Percentiles rank a stretch among this genome's conserved stretches.
These are phyloP conservation scores for Origma solitaria DNA, from an alignment of 2,113 vertebrate species.

Conservation along the genomic window DNA sequence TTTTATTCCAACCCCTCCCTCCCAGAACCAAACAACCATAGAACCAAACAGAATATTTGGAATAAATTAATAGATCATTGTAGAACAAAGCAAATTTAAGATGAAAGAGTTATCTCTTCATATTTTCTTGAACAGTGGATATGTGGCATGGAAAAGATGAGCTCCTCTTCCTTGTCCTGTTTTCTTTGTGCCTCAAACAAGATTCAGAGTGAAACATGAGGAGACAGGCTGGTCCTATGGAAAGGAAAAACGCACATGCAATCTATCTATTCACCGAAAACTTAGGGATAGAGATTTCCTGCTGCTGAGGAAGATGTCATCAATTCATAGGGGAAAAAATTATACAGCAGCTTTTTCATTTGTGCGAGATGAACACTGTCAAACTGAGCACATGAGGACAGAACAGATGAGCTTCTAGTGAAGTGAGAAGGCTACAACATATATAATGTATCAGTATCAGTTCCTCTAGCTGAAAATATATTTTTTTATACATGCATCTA, in stretches of 20 bases:
- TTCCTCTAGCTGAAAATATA: neutral
- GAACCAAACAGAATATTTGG: neutral
- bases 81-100: neutral
- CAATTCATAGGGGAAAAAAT: neutral
- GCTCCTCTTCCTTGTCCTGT: neutral
- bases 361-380: neutral
- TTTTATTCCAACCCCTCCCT: neutral
- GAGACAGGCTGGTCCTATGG: neutral
- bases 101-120: neutral
- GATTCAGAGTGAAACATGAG: neutral
- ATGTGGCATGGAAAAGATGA: neutral
- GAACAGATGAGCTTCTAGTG: neutral
- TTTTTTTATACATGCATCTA: neutral
- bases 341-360: neutral
- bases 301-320: neutral
- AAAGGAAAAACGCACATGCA: neutral
- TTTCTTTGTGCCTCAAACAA: neutral
- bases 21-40: neutral
- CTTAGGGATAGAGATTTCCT: neutral
- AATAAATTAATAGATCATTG: neutral
- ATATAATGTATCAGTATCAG: neutral
- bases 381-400: neutral
- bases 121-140: neutral
- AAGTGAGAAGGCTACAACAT: neutral
- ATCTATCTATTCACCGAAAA: neutral